Evolutionary conservation across 2,797 vertebrate genomes (phyloP).

Genomic region (Carduelis carduelis): DNA sequence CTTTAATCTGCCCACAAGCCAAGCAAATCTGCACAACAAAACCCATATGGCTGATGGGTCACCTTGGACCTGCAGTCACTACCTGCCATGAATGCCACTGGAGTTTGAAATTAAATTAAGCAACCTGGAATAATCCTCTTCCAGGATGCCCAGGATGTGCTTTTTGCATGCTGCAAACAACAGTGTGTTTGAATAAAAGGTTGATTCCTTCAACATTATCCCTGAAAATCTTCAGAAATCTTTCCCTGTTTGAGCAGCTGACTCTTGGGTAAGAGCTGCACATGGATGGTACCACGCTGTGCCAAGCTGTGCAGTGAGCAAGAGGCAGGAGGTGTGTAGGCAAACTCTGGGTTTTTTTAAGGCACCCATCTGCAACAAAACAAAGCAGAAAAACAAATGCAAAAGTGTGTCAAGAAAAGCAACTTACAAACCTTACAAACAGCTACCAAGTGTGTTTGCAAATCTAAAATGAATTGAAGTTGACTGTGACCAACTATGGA

Average conservation of each 20-base stretch:
- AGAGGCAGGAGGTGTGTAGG: neutral
- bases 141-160: neutral
- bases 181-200: neutral
- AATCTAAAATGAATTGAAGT: neutral
- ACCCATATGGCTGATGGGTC: neutral
- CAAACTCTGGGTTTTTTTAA: neutral
- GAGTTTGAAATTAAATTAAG: neutral
- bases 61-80: neutral
- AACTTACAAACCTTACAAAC: neutral
- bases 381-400: neutral
- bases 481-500: neutral
- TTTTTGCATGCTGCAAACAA: neutral
- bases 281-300: fast-evolving
- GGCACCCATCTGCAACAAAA: neutral
- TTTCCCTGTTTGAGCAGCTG: neutral
- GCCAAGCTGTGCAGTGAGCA: neutral
- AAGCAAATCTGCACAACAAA: conserved; percentile 74
- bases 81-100: neutral
- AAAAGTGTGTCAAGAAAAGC: neutral
- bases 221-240: neutral
- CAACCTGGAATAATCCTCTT: neutral
- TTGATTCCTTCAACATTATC: neutral
- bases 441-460: neutral
- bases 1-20: conserved; percentile 74
- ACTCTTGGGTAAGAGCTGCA: neutral